These are phyloP conservation scores for Oncorhynchus mykiss DNA, from an alignment of 2,113 vertebrate species.

Conservation along the genomic window DNA sequence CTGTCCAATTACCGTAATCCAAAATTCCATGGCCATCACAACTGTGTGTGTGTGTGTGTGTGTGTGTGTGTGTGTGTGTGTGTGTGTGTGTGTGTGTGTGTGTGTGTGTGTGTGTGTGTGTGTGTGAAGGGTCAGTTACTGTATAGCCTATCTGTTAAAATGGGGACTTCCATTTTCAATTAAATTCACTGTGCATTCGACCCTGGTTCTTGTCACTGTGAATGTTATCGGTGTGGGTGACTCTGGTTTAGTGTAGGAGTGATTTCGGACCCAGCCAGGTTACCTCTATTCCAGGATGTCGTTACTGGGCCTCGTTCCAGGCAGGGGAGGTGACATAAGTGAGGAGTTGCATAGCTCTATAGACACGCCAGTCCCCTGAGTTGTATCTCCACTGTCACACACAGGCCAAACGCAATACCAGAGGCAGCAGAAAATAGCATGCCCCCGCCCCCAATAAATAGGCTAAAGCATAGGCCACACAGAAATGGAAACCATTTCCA, in stretches of 20 bases:
- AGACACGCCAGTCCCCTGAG: neutral
- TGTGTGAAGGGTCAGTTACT: no score
- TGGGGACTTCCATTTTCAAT: no score
- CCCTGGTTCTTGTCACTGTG: neutral
- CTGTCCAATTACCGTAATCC: no score
- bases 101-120: no score
- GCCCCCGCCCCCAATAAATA: neutral
- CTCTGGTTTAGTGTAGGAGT: neutral
- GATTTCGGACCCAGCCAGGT: neutral
- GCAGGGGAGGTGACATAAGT: neutral
- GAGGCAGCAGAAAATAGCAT: neutral
- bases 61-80: no score
- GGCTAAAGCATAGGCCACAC: neutral
- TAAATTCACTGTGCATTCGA: no score
- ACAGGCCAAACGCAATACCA: neutral
- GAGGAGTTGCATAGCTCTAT: neutral
- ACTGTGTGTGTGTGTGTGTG: no score
- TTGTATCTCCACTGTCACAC: neutral
- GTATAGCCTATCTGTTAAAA: no score
- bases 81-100: no score
- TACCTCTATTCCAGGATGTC: conserved; percentile 32
- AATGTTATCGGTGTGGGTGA: neutral
- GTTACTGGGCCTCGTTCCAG: conserved; percentile 47
- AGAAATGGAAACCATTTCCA: neutral
- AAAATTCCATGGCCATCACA: no score